Evolutionary conservation across 2,113 vertebrate genomes (phyloP).

Genomic region (Natator depressus): DNA sequence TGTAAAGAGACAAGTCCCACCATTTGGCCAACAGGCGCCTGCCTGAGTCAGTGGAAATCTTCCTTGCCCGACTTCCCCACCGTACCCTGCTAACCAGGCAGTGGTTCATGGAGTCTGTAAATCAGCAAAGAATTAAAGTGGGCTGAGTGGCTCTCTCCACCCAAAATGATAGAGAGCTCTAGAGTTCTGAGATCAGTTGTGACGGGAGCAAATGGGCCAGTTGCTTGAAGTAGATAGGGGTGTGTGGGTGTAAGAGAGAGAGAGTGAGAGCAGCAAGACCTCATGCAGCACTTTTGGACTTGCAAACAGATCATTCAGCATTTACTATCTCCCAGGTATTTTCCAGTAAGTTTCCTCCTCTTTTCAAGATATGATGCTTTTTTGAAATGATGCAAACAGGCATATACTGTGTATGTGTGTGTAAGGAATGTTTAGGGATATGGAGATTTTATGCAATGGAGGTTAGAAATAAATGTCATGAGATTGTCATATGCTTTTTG

Average conservation of each 20-base stretch:
- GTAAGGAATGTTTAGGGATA: background rate
- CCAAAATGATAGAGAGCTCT: background rate
- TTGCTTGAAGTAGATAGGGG: background rate
- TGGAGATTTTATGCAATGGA: background rate
- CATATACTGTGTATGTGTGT: accelerated
- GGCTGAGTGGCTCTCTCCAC: background rate
- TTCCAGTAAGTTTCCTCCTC: background rate
- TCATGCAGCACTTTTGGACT: background rate
- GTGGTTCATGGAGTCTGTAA: background rate
- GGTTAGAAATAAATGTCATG: no score
- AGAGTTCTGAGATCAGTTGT: background rate
- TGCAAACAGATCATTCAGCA: background rate
- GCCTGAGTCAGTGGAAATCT: background rate
- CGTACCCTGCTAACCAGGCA: background rate
- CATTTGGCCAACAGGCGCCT: background rate
- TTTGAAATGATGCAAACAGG: background rate
- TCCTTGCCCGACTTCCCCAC: background rate
- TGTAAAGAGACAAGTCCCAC: background rate
- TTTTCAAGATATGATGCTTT: background rate
- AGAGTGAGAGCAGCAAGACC: background rate
- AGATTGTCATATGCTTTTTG: background rate
- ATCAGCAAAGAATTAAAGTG: background rate
- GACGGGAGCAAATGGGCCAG: background rate
- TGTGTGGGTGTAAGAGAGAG: background rate
- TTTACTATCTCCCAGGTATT: background rate